Conservation (phyloP, 2,113 vertebrate genomes). For the Sylvia atricapilla region DNA sequence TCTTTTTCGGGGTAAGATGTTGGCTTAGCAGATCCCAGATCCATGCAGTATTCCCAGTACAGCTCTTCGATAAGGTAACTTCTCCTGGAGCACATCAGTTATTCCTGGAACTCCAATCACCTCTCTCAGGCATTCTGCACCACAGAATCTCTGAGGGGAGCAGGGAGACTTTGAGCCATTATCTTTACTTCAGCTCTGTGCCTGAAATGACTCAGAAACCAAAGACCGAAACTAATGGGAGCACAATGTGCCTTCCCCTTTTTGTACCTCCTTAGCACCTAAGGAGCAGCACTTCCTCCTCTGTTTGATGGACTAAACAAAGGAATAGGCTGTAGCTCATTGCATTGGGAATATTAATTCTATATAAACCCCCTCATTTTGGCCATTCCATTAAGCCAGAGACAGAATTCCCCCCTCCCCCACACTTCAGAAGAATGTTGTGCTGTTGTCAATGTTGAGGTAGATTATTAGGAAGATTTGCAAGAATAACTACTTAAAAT, state of each 20-base stretch:
- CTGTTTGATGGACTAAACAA: neutral
- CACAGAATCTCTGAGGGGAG: neutral
- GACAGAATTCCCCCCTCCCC: neutral
- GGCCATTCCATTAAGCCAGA: neutral
- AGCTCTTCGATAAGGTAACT: too few species aligned
- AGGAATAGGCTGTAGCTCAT: neutral
- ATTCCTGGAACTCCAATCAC: too few species aligned
- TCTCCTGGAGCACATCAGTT: too few species aligned
- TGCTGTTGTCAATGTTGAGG: slow-evolving; percentile 38
- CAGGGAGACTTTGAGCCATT: neutral
- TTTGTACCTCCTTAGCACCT: neutral
- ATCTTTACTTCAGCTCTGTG: neutral
- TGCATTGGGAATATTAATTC: neutral
- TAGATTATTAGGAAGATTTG: slow-evolving; percentile 53
- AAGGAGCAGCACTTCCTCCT: neutral
- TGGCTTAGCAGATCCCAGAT: too few species aligned
- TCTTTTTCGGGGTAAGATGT: too few species aligned
- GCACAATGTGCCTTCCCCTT: neutral
- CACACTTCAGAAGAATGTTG: neutral
- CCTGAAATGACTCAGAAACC: neutral
- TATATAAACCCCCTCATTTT: neutral
- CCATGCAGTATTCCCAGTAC: too few species aligned
- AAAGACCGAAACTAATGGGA: neutral
- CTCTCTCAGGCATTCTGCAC: neutral
- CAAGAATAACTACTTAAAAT: slow-evolving; percentile 59